Base-by-base conservation (phyloP, 2,797 vertebrate genomes). In the Melopsittacus undulatus region DNA sequence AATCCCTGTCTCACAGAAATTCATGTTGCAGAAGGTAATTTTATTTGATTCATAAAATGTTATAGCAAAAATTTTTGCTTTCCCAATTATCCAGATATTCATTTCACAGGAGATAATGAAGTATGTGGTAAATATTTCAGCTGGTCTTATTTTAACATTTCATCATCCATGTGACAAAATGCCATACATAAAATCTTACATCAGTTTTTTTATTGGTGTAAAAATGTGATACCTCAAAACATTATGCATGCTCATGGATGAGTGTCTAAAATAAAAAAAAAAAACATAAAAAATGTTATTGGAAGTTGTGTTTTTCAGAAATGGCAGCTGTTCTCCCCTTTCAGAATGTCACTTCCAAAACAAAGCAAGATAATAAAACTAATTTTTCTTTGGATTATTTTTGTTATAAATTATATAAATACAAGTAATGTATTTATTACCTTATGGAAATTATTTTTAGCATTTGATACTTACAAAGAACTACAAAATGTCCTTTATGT, bases 11-110 rank as follows among this genome's bases (percentile, higher is more conserved):
- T 88, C 62, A 94, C 63, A 94, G 88, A 96, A 97, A 93, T 96
- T 97, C 82, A 83, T 96, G 94, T 90, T 95, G 77, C 67, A 94
- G 81, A 91, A 96, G 84, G 73, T 80, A 96, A 92, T 95, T 96
- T 97, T 97, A 96, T 96, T 89, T 87, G 97, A 95, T 94, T 95
- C 94, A 94, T 97, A 97, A 97, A 97, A 95, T 77, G 45, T 81
- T 86, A 70, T 67, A 89, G 89, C 78, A 96, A 83, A 36, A 7
- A 82, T 87, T 97, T 96, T 91, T 96, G 79, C 95, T 92, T 96
- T 94, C 86, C 73, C 87, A 97, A 96, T 97, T 97, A 97, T 92
- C 83, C 78, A 96, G 91, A 93, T 96, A 97, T 92, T 92, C 90
- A 85, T 97, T 97, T 87, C 76, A 83, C 20, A 29, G 57, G 87